Evolutionary conservation across 2,797 vertebrate genomes (phyloP).

Genomic region (Sebastolobus alascanus): DNA sequence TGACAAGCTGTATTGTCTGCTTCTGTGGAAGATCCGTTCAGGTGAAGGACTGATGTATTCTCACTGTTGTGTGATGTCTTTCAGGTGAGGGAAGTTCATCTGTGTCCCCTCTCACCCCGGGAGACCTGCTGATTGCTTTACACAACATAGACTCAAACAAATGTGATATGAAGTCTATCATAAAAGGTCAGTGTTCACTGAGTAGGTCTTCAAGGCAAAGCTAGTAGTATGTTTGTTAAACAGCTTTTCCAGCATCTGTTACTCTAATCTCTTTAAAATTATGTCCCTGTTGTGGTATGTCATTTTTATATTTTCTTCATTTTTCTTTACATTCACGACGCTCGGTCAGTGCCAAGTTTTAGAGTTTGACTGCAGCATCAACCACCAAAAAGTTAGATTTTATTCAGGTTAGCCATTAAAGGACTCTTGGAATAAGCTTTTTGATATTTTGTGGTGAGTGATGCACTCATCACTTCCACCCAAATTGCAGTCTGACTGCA

Average conservation of each 20-base stretch:
- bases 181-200: slow-evolving; percentile 88
- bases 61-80: slow-evolving; percentile 15
- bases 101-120: slow-evolving; percentile 93
- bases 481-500: not conserved
- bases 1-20: not conserved
- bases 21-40: not conserved
- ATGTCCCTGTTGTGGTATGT: not conserved
- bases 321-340: not conserved
- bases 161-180: slow-evolving; percentile 98
- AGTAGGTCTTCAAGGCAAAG: not conserved
- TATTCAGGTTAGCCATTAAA: not conserved
- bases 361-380: not conserved
- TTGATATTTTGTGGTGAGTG: not conserved
- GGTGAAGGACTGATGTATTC: not conserved
- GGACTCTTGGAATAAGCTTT: not conserved
- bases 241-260: not conserved
- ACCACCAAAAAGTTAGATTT: not conserved
- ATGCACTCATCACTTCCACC: not conserved
- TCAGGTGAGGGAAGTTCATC: slow-evolving; percentile 92
- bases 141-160: slow-evolving; percentile 96
- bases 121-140: slow-evolving; percentile 92
- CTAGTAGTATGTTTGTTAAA: not conserved
- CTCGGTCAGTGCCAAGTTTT: not conserved
- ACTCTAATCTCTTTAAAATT: not conserved
- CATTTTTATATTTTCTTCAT: not conserved